Percentiles rank a stretch among this genome's conserved stretches.
phyloP scores from a whole-genome alignment of 2,113 vertebrate genomes.

The Psammodynastes pulverulentus region DNA sequence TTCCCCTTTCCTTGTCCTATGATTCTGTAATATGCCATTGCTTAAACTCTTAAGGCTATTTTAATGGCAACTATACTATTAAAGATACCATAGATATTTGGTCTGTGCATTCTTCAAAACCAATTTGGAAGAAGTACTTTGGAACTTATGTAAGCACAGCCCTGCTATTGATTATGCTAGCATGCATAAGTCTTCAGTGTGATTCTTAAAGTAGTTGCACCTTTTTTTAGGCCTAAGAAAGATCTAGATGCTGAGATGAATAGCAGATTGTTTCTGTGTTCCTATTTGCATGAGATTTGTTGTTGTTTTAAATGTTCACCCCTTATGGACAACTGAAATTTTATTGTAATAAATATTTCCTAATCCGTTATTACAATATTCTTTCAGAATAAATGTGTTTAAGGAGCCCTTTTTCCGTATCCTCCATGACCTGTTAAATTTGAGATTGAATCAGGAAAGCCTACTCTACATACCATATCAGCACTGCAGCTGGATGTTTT shows the following conservation, averaged over 20 bases:
- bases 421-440: not conserved
- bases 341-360: not conserved
- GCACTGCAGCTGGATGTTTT: not conserved
- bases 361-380: not conserved
- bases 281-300: not conserved
- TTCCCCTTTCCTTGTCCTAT: not conserved
- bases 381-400: not conserved
- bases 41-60: not conserved
- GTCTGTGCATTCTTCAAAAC: not conserved
- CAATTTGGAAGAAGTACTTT: not conserved
- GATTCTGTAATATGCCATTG: not conserved
- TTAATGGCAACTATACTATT: not conserved
- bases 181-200: not conserved
- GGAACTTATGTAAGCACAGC: not conserved
- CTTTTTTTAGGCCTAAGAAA: not conserved
- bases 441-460: not conserved
- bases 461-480: not conserved
- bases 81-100: not conserved
- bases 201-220: not conserved
- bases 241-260: not conserved
- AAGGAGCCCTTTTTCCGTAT: not conserved
- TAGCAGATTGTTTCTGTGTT: not conserved
- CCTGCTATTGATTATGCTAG: not conserved
- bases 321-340: not conserved
- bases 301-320: not conserved